These are phyloP conservation scores for Orthonychiurus folsomi DNA, from an alignment of 2,888 invertebrate species.

Conservation along the genomic window DNA sequence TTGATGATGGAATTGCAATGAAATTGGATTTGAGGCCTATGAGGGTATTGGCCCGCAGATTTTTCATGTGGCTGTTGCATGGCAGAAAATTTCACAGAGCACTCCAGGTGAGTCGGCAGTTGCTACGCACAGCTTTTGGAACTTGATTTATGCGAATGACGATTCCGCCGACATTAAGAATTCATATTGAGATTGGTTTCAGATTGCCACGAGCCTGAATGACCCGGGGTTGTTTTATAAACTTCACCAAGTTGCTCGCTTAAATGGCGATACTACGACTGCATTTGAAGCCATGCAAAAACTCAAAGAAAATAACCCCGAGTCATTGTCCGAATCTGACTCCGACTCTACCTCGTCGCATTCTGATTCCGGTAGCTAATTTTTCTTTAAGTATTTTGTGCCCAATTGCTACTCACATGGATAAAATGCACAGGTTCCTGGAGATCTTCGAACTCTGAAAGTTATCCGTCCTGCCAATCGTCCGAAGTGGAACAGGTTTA, in stretches of 20 bases:
- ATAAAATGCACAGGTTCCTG: too few relatives aligned
- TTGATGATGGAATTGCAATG: not conserved
- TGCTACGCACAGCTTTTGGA: too few relatives aligned
- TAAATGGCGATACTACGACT: not conserved
- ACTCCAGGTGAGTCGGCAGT: not conserved
- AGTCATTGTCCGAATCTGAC: not conserved
- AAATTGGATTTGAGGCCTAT: not conserved
- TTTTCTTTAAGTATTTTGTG: too few relatives aligned
- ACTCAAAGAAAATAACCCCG: not conserved
- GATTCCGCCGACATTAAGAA: too few relatives aligned
- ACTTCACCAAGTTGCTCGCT: not conserved
- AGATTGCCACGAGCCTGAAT: not conserved
- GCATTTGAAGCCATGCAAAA: not conserved
- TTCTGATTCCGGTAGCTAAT: too few relatives aligned
- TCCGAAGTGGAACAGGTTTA: not conserved
- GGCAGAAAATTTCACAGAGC: not conserved
- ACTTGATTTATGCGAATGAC: too few relatives aligned
- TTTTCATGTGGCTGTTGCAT: not conserved
- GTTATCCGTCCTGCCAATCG: too few relatives aligned
- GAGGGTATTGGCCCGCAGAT: not conserved
- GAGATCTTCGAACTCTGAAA: too few relatives aligned
- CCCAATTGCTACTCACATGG: too few relatives aligned
- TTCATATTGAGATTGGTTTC: too few relatives aligned
- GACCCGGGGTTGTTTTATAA: not conserved
- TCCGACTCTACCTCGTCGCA: too few relatives aligned